These are phyloP conservation scores for Rhinella marina DNA, from an alignment of 2,797 vertebrate species.

Conservation along the genomic window DNA sequence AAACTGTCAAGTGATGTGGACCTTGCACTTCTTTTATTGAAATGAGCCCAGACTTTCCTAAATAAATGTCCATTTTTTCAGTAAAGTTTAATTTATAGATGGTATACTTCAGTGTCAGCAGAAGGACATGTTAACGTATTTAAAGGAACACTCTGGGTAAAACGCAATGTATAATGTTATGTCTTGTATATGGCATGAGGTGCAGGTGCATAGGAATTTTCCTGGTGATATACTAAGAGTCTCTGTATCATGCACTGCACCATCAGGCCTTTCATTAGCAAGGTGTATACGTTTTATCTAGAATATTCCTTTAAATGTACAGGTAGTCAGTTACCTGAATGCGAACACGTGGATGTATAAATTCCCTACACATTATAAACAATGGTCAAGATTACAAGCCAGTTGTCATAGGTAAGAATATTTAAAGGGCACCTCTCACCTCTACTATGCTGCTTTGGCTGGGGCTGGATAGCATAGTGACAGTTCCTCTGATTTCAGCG, in stretches of 20 bases:
- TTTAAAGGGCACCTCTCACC: too few species aligned
- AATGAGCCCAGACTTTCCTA: background rate
- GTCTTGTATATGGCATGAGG: background rate
- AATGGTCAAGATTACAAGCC: too few species aligned
- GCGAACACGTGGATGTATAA: background rate
- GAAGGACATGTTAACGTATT: background rate
- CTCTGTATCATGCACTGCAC: background rate
- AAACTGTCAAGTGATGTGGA: background rate
- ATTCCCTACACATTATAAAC: too few species aligned
- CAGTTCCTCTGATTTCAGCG: too few species aligned
- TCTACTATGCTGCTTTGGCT: too few species aligned
- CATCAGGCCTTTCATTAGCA: background rate
- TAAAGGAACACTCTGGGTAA: background rate
- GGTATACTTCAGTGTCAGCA: background rate
- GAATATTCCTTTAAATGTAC: background rate
- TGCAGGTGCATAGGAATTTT: background rate
- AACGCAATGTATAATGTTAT: background rate
- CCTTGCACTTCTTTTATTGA: background rate
- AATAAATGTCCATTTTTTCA: background rate
- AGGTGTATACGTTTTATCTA: background rate
- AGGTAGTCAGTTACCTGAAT: background rate
- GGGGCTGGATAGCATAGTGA: too few species aligned
- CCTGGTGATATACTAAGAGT: background rate
- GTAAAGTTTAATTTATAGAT: background rate
- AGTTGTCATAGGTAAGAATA: too few species aligned